phyloP scores from a whole-genome alignment of 2,888 invertebrate genomes.

The Carterocephalus palaemon region DNA sequence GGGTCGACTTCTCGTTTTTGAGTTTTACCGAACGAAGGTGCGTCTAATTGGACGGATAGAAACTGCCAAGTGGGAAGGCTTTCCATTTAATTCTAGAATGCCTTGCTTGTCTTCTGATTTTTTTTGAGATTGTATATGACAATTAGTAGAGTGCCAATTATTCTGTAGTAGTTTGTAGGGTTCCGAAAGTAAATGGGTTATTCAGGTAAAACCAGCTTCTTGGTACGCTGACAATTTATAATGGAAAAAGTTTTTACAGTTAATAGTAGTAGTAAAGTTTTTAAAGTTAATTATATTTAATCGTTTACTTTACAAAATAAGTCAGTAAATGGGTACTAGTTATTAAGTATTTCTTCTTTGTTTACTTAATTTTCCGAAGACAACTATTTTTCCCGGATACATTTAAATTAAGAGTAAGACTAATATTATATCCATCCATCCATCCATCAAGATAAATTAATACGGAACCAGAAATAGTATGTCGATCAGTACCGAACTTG shows the following conservation, averaged over 20 bases:
- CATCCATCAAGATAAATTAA: no score
- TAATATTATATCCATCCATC: no score
- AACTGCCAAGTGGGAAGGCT: conserved; percentile 45
- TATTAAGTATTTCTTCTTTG: not conserved
- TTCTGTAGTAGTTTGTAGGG: conserved; percentile 15
- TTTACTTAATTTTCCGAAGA: no score
- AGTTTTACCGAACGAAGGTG: conserved; percentile 51
- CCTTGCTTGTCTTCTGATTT: conserved; percentile 22
- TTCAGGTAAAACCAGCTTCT: no score
- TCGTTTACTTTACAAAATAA: not conserved
- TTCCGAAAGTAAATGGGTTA: no score
- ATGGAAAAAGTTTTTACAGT: no score
- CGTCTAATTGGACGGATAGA: conserved; percentile 63
- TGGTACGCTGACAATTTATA: no score
- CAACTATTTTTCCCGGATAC: no score
- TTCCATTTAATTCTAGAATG: conserved; percentile 24
- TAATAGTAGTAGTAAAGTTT: no score
- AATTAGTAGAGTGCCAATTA: conserved; percentile 28
- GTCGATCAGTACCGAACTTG: no score
- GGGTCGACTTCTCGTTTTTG: conserved; percentile 60
- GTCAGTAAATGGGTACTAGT: not conserved
- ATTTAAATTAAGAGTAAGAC: no score
- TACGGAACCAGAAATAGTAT: no score
- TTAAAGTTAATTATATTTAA: not conserved
- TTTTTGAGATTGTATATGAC: conserved; percentile 24